phyloP scores from a whole-genome alignment of 2,113 vertebrate species.

The Oxygymnocypris stewartii region DNA sequence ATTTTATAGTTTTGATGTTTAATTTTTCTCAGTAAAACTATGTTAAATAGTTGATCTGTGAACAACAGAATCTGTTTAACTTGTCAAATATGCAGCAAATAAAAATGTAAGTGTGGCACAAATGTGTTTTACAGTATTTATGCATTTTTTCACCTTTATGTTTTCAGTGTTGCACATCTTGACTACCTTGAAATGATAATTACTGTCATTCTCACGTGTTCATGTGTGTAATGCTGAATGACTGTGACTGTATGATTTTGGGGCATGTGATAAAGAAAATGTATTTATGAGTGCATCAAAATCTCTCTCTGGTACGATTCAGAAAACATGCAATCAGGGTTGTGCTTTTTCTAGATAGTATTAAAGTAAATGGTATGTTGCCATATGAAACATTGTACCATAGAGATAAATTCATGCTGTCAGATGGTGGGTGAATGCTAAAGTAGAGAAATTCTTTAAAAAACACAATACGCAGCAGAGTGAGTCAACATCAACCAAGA shows the following conservation, averaged over 20 bases:
- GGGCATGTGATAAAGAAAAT: background rate
- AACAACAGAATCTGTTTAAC: background rate
- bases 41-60: background rate
- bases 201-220: background rate
- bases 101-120: background rate
- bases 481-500: conserved; percentile 50
- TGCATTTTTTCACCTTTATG: background rate
- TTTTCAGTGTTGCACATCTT: background rate
- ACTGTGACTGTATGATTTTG: background rate
- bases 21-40: background rate
- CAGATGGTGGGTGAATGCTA: conserved; percentile 34
- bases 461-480: conserved; percentile 52
- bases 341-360: background rate
- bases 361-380: background rate
- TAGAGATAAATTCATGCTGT: background rate
- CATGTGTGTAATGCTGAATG: background rate
- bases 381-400: background rate
- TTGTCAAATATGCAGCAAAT: background rate
- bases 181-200: background rate
- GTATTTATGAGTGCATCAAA: background rate
- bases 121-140: background rate
- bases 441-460: conserved; percentile 55
- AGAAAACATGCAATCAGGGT: too few species aligned
- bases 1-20: background rate
- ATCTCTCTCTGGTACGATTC: background rate